Base-by-base conservation (phyloP, 1,140 invertebrate genomes). In the Drosophila sproati region DNA sequence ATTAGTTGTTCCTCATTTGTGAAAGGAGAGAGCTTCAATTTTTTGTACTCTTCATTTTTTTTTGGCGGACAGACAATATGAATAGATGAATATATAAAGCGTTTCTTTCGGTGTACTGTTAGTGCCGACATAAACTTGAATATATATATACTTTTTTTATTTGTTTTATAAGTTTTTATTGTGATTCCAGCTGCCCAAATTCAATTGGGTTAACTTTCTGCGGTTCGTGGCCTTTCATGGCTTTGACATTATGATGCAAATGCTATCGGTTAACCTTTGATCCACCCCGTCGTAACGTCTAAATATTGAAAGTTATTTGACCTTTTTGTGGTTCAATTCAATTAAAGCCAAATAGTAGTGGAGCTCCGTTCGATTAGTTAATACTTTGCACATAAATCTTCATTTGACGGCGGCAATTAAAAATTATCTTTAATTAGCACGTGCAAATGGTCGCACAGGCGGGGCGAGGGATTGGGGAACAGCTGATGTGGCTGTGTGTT, bases 381-480 rank as follows among this genome's bases (percentile, higher is more conserved):
- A 82, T 87, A 63, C 45, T 64, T 41, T 29, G 62, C 28, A 47
- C 73, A 88, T 88, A 88, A 88, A 88, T 88, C 83, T 88, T 77
- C 77, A 88, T 83, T 89, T 78, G 66, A 74, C 43, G 66, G 69
- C 63, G 62, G 77, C 85, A 88, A 88, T 88, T 88, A 88, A 80
- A 80, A 80, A 78, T 88, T 88, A 89, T 88, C 83, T 88, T 77
- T 88, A 88, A 88, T 88, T 88, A 72, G 83, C 80, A 82, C 81
- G 74, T 75, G 78, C 62, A 54, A 50, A 63, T 66, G 78, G 54
- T 51, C 39, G 31, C 45, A 41, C 37, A 35, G 56, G 37, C 2
- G 12, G 35, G 37, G n/a, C n/a, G 43, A 20, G 20, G 20, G 20
- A 20, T 20, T 20, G 20, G 20, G 20, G 20, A 20, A 20, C 20